These are phyloP conservation scores for Drosophila fuyamai DNA, from an alignment of 1,140 invertebrate genomes.

Conservation along the genomic window DNA sequence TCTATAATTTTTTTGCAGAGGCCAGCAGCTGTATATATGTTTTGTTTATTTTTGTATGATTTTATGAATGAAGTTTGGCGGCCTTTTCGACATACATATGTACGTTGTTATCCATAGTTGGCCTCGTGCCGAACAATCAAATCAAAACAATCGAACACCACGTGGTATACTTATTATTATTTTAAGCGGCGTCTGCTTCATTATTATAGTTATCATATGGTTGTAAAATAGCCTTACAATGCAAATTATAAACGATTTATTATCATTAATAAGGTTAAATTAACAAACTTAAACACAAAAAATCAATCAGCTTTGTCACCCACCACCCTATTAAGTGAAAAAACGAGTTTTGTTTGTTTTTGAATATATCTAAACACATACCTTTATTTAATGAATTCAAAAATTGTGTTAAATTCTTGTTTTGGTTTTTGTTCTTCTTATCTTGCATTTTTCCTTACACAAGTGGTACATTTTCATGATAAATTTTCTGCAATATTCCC, in stretches of 20 bases:
- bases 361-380: constrained; percentile 83
- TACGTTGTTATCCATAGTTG: constrained; percentile 14
- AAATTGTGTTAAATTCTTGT: constrained; percentile 82
- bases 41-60: constrained; percentile 6
- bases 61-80: constrained; percentile 40
- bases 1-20: constrained; percentile 6
- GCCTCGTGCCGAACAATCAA: constrained; percentile 13
- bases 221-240: background rate
- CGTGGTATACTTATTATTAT: constrained; percentile 11
- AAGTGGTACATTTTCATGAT: constrained; percentile 64
- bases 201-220: constrained; percentile 2
- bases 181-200: constrained; percentile 5
- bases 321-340: constrained; percentile 7
- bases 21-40: background rate
- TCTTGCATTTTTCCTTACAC: constrained; percentile 34
- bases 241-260: background rate
- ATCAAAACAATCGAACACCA: constrained; percentile 5
- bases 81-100: constrained; percentile 9
- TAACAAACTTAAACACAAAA: background rate
- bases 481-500: constrained; percentile 38
- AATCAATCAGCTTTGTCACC: background rate
- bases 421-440: constrained; percentile 54
- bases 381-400: constrained; percentile 84
- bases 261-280: background rate
- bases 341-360: constrained; percentile 49